Percentiles rank a stretch among this genome's conserved stretches.
Conservation (phyloP, 1,140 invertebrate genomes). For the Halesus radiatus region DNA sequence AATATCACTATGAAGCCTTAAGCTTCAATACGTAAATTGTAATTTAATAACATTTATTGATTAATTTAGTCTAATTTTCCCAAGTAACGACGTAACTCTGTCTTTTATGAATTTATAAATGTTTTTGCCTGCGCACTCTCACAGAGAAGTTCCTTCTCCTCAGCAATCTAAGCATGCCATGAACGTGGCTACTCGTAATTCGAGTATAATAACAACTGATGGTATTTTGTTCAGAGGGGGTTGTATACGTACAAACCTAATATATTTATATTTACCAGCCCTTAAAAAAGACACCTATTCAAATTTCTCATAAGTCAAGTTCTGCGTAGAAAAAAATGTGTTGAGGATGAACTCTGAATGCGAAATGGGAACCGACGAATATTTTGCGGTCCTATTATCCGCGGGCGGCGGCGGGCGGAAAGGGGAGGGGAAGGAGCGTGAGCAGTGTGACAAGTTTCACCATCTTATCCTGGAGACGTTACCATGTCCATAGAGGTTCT, state of each 20-base stretch:
- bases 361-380: slow-evolving; percentile 52
- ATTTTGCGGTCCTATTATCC: slow-evolving; percentile 57
- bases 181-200: no score
- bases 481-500: slow-evolving; percentile 20
- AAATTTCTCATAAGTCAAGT: slow-evolving; percentile 57
- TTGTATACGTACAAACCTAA: not conserved
- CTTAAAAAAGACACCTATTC: slow-evolving; percentile 52
- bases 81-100: no score
- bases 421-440: slow-evolving; percentile 45
- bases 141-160: no score
- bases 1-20: no score
- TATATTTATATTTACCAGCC: slow-evolving; percentile 36
- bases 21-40: no score
- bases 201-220: slow-evolving; percentile 3
- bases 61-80: no score
- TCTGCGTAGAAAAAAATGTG: slow-evolving; percentile 54
- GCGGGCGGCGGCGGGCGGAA: not conserved
- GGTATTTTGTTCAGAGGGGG: not conserved
- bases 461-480: slow-evolving; percentile 19
- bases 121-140: no score
- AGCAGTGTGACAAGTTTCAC: slow-evolving; percentile 50
- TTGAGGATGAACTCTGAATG: slow-evolving; percentile 57
- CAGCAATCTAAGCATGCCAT: no score
- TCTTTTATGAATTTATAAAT: no score
- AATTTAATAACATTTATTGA: no score